Evolutionary conservation across 2,797 vertebrate species (phyloP), one percentile per base, ranked within the genome.

Genomic region (Anguilla pacifica): DNA sequence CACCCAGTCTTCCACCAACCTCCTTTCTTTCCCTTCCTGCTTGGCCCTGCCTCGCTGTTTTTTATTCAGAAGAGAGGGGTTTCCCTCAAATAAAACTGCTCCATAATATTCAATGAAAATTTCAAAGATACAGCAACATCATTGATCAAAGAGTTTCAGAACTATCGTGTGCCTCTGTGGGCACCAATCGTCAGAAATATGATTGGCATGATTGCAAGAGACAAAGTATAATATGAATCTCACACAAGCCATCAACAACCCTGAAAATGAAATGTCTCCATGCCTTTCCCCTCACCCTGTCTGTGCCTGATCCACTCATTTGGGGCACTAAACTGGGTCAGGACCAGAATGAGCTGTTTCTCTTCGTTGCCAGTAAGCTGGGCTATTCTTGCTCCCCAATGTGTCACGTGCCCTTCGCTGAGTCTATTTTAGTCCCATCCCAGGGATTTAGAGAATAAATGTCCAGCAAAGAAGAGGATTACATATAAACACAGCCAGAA

Each of bases 371-470:
- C 72, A 57, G 93, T 95, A 95, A 95, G 91, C 93, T 91, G 89
- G 90, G 90, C 94, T 96, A 95, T 95, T 96, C 90, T 90, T 94
- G 90, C 91, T 88, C 90, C 92, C 17, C 51, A 91, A 91, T 93
- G 92, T 90, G 91, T 93, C 85, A 88, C 85, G 28, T 92, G 93
- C 88, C 90, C 83, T 91, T 85, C 3, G 92, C 88, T 89, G 61
- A 53, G 86, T 90, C 92, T 95, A 93, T 94, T 95, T 90, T 91
- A 19, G 91, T 91, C 87, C 6, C 59, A 83, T 90, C 92, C 92
- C 93, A 88, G 89, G 90, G 91, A 92, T 88, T 91, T 92, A 92
- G 90, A 93, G 90, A 90, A 92, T 90, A 81, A 89, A 87, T 86
- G 90, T 51, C 84, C 22, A 90, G 90, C 93, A 92, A 94, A 94